Evolutionary conservation across 2,113 vertebrate species (phyloP).

Genomic region (Percopsis transmontana): DNA sequence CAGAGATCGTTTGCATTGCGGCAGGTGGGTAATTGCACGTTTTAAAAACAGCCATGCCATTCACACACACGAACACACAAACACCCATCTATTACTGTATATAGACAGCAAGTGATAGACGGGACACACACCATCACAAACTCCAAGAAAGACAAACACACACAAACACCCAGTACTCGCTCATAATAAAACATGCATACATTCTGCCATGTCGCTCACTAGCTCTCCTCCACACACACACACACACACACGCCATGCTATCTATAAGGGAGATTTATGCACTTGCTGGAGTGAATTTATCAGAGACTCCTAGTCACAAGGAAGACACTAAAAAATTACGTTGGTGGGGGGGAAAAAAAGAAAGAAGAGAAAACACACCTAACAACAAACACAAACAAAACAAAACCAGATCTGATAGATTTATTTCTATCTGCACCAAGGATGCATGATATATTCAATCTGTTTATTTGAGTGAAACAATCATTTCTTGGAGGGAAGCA

Average conservation of each 20-base stretch:
- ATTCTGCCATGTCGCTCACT: constrained; percentile 41
- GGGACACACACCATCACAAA: constrained; percentile 51
- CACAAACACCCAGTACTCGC: constrained; percentile 30
- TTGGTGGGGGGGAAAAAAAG: constrained; percentile 42
- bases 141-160: constrained; percentile 29
- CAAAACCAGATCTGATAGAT: constrained; percentile 76
- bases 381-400: constrained; percentile 16
- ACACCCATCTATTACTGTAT: constrained; percentile 43
- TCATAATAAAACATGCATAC: constrained; percentile 50
- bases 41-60: constrained; percentile 52
- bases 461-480: constrained; percentile 82
- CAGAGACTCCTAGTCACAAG: constrained; percentile 69
- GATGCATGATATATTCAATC: constrained; percentile 79
- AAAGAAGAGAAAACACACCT: neutral
- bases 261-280: constrained; percentile 81
- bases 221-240: constrained; percentile 62
- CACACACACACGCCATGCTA: constrained; percentile 4
- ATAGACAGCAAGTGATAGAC: constrained; percentile 46
- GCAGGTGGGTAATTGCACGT: constrained; percentile 58
- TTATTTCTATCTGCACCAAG: constrained; percentile 74
- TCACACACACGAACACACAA: constrained; percentile 23
- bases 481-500: constrained; percentile 72
- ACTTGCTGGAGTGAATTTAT: constrained; percentile 77
- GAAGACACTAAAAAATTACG: constrained; percentile 77
- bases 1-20: constrained; percentile 49